Conservation (phyloP, 2,113 vertebrate species). For the Puntigrus tetrazona region DNA sequence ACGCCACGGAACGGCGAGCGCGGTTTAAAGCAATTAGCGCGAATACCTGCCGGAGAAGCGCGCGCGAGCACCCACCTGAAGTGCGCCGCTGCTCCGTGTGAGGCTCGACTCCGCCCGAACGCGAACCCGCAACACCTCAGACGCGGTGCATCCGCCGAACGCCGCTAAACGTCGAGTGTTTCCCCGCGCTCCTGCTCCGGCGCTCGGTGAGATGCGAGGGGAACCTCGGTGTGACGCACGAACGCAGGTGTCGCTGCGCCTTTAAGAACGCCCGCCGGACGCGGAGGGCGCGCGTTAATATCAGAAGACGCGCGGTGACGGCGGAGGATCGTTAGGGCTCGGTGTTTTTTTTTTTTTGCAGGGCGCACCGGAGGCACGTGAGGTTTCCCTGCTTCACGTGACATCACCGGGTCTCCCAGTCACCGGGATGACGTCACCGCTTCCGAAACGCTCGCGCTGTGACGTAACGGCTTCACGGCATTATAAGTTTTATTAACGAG, state of each 20-base stretch:
- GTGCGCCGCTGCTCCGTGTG: slow-evolving; percentile 64
- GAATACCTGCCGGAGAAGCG: not conserved
- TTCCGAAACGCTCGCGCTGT: not conserved
- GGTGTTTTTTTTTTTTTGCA: not conserved
- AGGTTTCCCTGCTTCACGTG: slow-evolving; percentile 67
- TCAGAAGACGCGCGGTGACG: not conserved
- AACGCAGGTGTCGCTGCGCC: slow-evolving; percentile 47
- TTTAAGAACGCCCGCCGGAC: slow-evolving; percentile 36
- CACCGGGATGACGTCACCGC: not conserved
- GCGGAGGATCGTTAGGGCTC: not conserved
- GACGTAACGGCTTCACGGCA: not conserved
- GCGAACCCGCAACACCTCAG: slow-evolving; percentile 63
- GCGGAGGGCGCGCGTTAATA: not conserved
- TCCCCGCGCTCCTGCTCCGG: slow-evolving; percentile 16
- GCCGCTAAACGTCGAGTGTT: slow-evolving; percentile 49
- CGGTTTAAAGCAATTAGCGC: not conserved
- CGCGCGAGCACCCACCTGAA: slow-evolving; percentile 68
- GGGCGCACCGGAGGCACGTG: slow-evolving; percentile 24
- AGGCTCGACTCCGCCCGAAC: slow-evolving; percentile 73
- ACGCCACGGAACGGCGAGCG: not conserved
- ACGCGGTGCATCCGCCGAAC: slow-evolving; percentile 44
- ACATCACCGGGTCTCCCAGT: slow-evolving; percentile 69
- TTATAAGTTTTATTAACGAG: not conserved
- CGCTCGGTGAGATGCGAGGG: slow-evolving; percentile 64
- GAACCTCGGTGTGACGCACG: slow-evolving; percentile 72